Conservation (phyloP, 2,888 invertebrate genomes). For the Drosophila mulleri region DNA sequence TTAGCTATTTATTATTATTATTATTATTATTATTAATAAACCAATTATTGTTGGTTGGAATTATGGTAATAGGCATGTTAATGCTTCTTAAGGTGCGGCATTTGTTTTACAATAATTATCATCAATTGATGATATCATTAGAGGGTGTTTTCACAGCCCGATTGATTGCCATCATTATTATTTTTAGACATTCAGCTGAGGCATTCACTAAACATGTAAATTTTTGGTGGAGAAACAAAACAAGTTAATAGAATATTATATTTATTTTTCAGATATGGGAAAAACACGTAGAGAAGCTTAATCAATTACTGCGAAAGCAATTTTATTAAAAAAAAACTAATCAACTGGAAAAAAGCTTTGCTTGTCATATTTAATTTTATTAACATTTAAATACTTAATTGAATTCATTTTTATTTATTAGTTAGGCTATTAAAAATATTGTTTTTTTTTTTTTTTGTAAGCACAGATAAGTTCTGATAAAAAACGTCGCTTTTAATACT, state of each 20-base stretch:
- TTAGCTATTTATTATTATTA: constrained; percentile 4
- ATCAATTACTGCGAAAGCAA: neutral
- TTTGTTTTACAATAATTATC: constrained; percentile 13
- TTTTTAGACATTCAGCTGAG: constrained; percentile 25
- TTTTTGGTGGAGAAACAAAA: constrained; percentile 16
- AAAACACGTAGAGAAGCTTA: neutral
- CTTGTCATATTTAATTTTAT: neutral
- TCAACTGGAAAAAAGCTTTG: neutral
- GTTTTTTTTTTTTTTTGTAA: too few species aligned
- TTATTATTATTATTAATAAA: neutral
- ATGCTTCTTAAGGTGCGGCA: constrained; percentile 29
- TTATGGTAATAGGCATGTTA: constrained; percentile 8
- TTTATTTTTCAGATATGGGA: neutral
- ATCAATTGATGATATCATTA: constrained; percentile 52
- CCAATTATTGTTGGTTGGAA: too few species aligned
- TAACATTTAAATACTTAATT: constrained; percentile 1
- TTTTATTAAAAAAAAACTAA: neutral
- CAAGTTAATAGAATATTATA: neutral
- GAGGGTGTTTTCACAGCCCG: constrained; percentile 7
- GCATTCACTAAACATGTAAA: constrained; percentile 20
- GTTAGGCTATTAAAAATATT: too few species aligned
- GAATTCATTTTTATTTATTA: neutral
- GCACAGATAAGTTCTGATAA: too few species aligned
- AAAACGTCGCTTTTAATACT: too few species aligned
- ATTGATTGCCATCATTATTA: constrained; percentile 40